Evolutionary conservation across 2,888 invertebrate species (phyloP).

Genomic region (Tillus elongatus): DNA sequence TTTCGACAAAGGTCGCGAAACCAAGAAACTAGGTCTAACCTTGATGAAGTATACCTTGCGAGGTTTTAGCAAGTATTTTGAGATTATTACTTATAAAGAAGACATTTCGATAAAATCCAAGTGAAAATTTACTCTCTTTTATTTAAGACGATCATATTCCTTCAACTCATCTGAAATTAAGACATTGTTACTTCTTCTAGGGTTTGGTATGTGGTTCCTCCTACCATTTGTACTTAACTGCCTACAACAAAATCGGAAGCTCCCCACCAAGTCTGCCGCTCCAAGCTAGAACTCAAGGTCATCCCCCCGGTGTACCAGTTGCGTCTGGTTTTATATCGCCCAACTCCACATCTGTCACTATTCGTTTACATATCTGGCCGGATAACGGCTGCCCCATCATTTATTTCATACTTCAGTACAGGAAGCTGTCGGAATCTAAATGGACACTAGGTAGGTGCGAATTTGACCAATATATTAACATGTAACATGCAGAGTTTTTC

Average conservation of each 20-base stretch:
- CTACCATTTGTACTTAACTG: slow-evolving; percentile 61
- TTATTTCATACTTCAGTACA: slow-evolving; percentile 61
- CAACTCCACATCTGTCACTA: slow-evolving; percentile 58
- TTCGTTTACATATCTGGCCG: slow-evolving; percentile 63
- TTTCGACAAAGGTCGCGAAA: not conserved
- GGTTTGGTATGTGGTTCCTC: slow-evolving; percentile 62
- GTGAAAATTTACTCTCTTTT: too few species aligned
- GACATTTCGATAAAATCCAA: too few species aligned
- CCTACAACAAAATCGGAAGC: slow-evolving; percentile 62
- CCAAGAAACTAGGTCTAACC: slow-evolving; percentile 2
- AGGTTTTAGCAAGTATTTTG: too few species aligned
- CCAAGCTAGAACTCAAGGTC: slow-evolving; percentile 62
- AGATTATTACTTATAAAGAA: too few species aligned
- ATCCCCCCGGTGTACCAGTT: slow-evolving; percentile 59
- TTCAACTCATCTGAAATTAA: too few species aligned
- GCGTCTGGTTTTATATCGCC: slow-evolving; percentile 56
- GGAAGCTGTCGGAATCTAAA: slow-evolving; percentile 52
- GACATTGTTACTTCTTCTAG: too few species aligned
- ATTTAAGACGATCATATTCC: too few species aligned
- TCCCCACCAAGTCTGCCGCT: slow-evolving; percentile 60
- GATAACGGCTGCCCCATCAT: slow-evolving; percentile 63
- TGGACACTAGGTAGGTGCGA: slow-evolving; percentile 53
- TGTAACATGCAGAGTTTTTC: not conserved
- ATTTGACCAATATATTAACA: not conserved
- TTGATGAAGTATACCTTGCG: too few species aligned